Evolutionary conservation across 2,888 invertebrate genomes (phyloP), one percentile per base, ranked within the genome.

Genomic region (Acronicta psi): DNA sequence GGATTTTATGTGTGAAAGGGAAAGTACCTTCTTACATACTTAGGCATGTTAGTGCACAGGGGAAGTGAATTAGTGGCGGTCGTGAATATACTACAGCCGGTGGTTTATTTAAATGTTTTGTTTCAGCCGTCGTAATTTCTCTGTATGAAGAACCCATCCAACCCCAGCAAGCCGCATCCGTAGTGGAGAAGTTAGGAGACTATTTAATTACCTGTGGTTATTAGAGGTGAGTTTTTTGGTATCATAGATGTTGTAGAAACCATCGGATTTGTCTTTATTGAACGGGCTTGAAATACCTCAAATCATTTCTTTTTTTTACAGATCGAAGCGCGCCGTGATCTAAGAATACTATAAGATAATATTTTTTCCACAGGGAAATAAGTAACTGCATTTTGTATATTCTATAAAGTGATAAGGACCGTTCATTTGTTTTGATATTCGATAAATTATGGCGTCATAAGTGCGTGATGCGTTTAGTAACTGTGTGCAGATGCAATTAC

Each of bases 181-280:
- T 98, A 95, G 98, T 98, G 94, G 98, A 98, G 96, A 98, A 98
- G 96, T 96, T 98, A 96, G 98, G 98, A 95, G 98, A 98, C 95
- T 98, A 98, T 97, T 97, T 98, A 96, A 96, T 98, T 96, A 97
- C 96, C 95, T 98, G 98, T 96, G 98, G 98, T 96, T 98, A 98
- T 97, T 98, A 98, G 96, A 96, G 96, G 96, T 96, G 85, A 88
- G 91, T 79, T 66, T 47, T 36, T 34, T 18, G n/a, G 14, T 8
- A 25, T 6, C 20, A 11, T 10, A 38, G 25, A 16, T 20, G 2
- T 36, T 31, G 10, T 18, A 18, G 17, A 37, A 17, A 9, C 36
- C n/a, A n/a, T 23, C 14, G n/a, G 1, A 34, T 40, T 16, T 36
- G 11, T 29, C n/a, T 11, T 29, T 29, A 11, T 29, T 11, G 41